Conservation (phyloP, 2,888 invertebrate genomes). For the Amphimallon solstitiale region DNA sequence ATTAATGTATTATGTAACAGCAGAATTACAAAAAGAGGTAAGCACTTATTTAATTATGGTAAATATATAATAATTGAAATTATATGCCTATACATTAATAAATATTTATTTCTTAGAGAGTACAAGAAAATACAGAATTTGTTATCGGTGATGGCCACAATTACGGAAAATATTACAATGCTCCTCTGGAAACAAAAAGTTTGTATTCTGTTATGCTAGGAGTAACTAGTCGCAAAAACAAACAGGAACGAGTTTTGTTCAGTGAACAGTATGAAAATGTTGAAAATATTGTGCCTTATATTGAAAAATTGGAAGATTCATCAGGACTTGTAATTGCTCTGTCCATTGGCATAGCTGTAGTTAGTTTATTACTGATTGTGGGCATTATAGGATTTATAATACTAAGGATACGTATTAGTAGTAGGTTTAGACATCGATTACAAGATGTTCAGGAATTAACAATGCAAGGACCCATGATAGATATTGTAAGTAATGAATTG, state of each 20-base stretch:
- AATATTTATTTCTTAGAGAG: slow-evolving; percentile 53
- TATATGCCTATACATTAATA: slow-evolving; percentile 58
- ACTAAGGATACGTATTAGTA: slow-evolving; percentile 65
- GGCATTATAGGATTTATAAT: slow-evolving; percentile 75
- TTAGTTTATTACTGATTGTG: slow-evolving; percentile 72
- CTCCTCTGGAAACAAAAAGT: slow-evolving; percentile 71
- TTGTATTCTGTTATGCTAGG: slow-evolving; percentile 77
- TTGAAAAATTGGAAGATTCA: slow-evolving; percentile 60
- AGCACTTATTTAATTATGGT: slow-evolving; percentile 9
- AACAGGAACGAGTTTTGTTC: slow-evolving; percentile 73
- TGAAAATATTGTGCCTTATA: slow-evolving; percentile 8
- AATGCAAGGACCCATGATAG: slow-evolving; percentile 81
- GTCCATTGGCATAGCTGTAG: slow-evolving; percentile 48
- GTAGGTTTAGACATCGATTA: slow-evolving; percentile 61
- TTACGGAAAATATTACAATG: slow-evolving; percentile 82
- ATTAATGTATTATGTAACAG: slow-evolving; percentile 83
- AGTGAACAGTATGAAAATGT: slow-evolving; percentile 61
- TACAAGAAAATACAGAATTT: slow-evolving; percentile 68
- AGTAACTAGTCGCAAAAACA: slow-evolving; percentile 75
- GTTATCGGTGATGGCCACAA: slow-evolving; percentile 78
- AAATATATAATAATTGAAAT: no score
- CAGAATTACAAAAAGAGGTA: slow-evolving; percentile 76
- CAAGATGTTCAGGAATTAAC: slow-evolving; percentile 76
- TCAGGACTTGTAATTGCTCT: slow-evolving; percentile 61
- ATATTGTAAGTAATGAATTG: slow-evolving; percentile 65